Conservation (phyloP, 2,797 vertebrate genomes). For the Poecilia picta region DNA sequence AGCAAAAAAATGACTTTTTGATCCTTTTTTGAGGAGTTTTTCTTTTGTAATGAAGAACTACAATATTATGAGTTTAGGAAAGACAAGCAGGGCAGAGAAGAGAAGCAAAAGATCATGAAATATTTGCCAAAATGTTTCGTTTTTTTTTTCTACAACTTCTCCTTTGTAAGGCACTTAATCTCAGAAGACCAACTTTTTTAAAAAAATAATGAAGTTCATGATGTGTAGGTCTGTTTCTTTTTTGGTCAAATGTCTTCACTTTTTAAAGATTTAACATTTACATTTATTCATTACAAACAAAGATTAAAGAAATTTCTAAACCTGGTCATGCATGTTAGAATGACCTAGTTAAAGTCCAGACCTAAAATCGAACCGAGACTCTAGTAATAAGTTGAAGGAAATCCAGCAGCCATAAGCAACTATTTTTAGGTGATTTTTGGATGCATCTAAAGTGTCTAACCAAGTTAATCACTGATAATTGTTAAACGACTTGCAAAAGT, state of each 20-base stretch:
- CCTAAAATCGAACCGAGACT: neutral
- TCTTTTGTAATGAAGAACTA: conserved; percentile 35
- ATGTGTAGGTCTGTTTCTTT: neutral
- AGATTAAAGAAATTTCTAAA: too few relatives aligned
- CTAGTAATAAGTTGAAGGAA: neutral
- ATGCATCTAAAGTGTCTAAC: neutral
- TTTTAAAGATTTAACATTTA: neutral
- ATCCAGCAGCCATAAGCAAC: neutral
- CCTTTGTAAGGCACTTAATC: neutral
- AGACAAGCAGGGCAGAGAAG: conserved; percentile 21
- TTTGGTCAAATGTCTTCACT: neutral
- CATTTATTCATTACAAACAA: too few relatives aligned
- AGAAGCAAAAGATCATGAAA: neutral
- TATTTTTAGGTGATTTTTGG: neutral
- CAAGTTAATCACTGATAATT: neutral
- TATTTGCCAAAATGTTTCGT: neutral
- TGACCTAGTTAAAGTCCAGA: neutral
- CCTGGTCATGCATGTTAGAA: neutral
- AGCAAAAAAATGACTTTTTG: conserved; percentile 34
- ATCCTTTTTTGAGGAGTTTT: conserved; percentile 46
- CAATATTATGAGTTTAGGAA: conserved; percentile 26
- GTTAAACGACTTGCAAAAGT: neutral
- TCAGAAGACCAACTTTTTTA: neutral
- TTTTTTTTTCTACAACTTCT: neutral
- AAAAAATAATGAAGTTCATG: neutral